Conservation (phyloP, 30 jellyfish, hydroid and myxozoan genomes). For the Nemopilema nomurai region DNA sequence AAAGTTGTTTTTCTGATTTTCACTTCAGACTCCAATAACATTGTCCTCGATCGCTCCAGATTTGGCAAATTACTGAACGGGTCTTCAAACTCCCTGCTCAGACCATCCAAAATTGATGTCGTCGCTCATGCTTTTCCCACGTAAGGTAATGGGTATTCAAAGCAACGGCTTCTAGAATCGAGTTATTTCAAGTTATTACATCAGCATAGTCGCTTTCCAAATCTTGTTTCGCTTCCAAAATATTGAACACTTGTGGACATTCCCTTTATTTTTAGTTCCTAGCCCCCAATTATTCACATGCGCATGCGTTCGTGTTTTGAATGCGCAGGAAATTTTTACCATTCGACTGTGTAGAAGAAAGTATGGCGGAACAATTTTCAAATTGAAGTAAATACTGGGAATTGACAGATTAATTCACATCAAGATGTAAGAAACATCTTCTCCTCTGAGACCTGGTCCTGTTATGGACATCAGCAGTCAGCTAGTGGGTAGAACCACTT, state of each 20-base stretch:
- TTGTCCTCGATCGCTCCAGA: too few relatives aligned
- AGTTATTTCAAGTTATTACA: background rate
- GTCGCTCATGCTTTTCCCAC: too few relatives aligned
- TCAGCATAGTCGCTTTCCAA: background rate
- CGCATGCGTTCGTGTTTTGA: conserved; percentile 65
- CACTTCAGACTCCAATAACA: too few relatives aligned
- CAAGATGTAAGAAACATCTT: conserved; percentile 49
- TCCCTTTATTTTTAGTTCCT: conserved; percentile 6
- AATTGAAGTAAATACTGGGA: conserved; percentile 8
- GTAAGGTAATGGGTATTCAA: too few relatives aligned
- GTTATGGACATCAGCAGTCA: conserved; percentile 66
- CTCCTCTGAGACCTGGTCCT: conserved; percentile 29
- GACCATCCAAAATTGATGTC: too few relatives aligned
- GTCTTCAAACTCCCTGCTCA: too few relatives aligned
- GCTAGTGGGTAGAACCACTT: conserved; percentile 20
- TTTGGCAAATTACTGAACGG: too few relatives aligned
- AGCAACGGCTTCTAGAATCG: background rate
- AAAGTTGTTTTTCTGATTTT: too few relatives aligned
- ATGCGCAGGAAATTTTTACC: conserved; percentile 78
- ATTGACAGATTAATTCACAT: conserved; percentile 5
- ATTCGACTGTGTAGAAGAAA: conserved; percentile 71
- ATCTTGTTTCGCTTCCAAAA: too few relatives aligned
- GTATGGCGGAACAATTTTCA: conserved; percentile 60
- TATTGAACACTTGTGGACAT: background rate
- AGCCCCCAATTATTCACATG: conserved; percentile 26